Base-by-base conservation (phyloP, 2,113 vertebrate species). In the Grus americana region DNA sequence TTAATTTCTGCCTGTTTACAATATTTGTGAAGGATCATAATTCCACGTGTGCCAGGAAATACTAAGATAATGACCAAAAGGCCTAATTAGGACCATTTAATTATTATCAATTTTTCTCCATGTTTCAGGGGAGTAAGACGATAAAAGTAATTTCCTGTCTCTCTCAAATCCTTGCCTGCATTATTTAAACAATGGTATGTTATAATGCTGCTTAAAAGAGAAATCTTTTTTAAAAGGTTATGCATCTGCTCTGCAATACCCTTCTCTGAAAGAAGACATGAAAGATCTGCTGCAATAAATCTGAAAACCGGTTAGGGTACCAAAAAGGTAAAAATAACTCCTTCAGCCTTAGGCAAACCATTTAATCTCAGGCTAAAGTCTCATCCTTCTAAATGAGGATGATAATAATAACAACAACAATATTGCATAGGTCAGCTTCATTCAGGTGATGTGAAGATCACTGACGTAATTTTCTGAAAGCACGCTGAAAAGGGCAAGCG, bases 171-270 rank as follows among this genome's bases (percentile, higher is more conserved):
- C 72, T 87, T 80, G 88, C 81, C 86, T 93, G 75, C 84, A 46
- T 92, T 92, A 72, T 78, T 95, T 95, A 89, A 98, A 95, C 74
- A 91, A 22, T 9, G 80, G 70, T 75, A 50, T 65, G 15, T 26
- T 79, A 57, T 22, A 92, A 91, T 71, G 82, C 46, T 92, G 8
- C 40, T 87, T 38, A 86, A 92, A 94, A 93, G 74, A 85, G 72
- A 97, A 95, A 54, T 5, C 70, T 75, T 62, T 93, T 95, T 38
- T 27, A 85, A 96, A 86, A 78, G 23, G 68, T 88, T 76, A 63
- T 40, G 65, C 71, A 94, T 91, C 90, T 96, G 81, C 80, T 97
- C 72, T 85, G 88, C 22, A 61, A 63, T 15, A 7, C 32, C 38
- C 66, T 19, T n/a, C 91, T 80, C 85, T 42, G 73, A 81, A 55